A percentile compares a stretch with the other conserved stretches of the same genome.
Conservation (phyloP, 2,113 vertebrate species). For the Steatornis caripensis region DNA sequence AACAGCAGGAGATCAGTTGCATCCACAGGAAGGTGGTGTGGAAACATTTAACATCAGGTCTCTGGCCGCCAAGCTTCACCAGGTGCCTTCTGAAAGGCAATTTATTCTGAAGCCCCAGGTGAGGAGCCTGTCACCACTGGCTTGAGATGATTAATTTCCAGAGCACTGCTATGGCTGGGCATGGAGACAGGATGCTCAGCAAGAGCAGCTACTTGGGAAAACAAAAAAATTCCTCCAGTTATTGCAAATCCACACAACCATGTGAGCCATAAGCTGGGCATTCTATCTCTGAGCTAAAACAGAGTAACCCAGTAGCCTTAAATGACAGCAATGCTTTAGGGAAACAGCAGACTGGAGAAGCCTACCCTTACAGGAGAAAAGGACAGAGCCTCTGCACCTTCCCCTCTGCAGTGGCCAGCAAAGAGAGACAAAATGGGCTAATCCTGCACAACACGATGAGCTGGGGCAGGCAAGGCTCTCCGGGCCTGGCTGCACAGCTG, state of each 20-base stretch:
- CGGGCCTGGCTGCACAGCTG: not conserved
- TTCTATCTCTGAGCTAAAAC: not conserved
- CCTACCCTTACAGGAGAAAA: not conserved
- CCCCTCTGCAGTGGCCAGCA: fast-evolving
- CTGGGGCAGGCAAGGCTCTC: not conserved
- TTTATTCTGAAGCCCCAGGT: not conserved
- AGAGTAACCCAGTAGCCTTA: not conserved
- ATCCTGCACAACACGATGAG: not conserved
- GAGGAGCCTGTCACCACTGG: not conserved
- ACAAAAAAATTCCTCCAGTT: not conserved
- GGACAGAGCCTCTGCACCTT: not conserved
- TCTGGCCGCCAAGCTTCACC: not conserved
- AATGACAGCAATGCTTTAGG: not conserved
- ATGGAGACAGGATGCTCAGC: not conserved
- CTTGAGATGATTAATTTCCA: not conserved
- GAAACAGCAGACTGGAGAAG: not conserved
- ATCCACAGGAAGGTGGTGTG: not conserved
- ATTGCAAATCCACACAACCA: not conserved
- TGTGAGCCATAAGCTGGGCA: not conserved
- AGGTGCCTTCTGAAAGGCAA: not conserved
- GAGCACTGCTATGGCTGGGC: not conserved
- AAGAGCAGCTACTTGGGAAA: not conserved
- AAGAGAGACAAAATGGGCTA: fast-evolving
- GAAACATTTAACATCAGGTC: not conserved
- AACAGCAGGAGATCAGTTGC: not conserved